Conservation (phyloP, 2,888 invertebrate species). For the Germaria angustata region DNA sequence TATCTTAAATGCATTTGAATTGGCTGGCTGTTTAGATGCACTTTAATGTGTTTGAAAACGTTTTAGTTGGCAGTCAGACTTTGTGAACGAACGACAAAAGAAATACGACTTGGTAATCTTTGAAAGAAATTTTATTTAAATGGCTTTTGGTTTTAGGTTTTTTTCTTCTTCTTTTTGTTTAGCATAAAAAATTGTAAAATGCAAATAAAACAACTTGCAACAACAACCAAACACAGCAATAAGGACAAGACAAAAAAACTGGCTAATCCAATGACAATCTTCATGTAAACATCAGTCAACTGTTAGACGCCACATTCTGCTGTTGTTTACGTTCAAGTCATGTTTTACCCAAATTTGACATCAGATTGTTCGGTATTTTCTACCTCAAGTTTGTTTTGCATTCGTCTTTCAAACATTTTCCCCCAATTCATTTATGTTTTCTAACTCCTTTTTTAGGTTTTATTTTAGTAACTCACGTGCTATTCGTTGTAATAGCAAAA, state of each 20-base stretch:
- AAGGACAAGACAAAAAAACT: constrained; percentile 48
- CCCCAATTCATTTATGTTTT: constrained; percentile 60
- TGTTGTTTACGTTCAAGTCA: constrained; percentile 62
- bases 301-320: constrained; percentile 69
- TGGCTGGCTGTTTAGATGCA: neutral
- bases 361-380: constrained; percentile 54
- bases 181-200: constrained; percentile 45
- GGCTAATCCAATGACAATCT: constrained; percentile 75
- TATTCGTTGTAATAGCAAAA: constrained; percentile 30
- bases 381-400: constrained; percentile 16
- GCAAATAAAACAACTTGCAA: constrained; percentile 49
- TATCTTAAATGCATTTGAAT: constrained; percentile 48
- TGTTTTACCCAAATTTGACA: constrained; percentile 64
- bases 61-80: constrained; percentile 2
- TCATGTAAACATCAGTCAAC: constrained; percentile 78
- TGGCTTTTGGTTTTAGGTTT: constrained; percentile 1
- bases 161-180: constrained; percentile 8
- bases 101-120: constrained; percentile 36
- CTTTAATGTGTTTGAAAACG: neutral
- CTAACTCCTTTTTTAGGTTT: constrained; percentile 26
- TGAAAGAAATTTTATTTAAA: constrained; percentile 60
- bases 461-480: constrained; percentile 65
- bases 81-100: neutral
- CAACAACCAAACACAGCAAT: constrained; percentile 47
- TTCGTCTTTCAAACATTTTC: constrained; percentile 10